Conservation (phyloP, 1,140 invertebrate species). For the Pseudomyrmex pallidus region DNA sequence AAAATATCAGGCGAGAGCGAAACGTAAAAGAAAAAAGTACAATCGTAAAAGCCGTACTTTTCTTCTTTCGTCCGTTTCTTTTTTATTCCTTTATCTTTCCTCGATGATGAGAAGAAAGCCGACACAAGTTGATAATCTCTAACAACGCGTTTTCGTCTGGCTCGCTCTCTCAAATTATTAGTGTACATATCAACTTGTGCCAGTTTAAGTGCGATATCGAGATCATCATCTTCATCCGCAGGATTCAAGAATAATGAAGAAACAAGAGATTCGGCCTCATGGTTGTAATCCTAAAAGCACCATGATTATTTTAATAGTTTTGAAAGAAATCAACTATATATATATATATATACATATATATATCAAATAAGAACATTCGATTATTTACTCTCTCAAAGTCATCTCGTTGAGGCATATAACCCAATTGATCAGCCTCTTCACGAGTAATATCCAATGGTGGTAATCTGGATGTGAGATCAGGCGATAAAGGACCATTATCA, state of each 20-base stretch:
- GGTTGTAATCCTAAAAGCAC: constrained; percentile 93
- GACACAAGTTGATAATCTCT: constrained; percentile 94
- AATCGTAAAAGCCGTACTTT: constrained; percentile 85
- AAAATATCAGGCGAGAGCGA: background rate
- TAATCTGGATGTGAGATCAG: constrained; percentile 89
- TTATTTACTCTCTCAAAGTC: constrained; percentile 94
- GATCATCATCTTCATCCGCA: constrained; percentile 92
- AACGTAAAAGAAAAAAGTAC: constrained; percentile 7
- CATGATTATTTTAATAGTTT: constrained; percentile 6
- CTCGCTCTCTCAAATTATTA: constrained; percentile 92
- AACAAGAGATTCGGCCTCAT: constrained; percentile 95
- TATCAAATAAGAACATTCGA: constrained; percentile 36
- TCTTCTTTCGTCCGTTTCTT: constrained; percentile 90
- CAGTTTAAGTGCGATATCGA: constrained; percentile 90
- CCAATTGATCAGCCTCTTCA: constrained; percentile 95
- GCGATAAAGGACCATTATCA: constrained; percentile 93
- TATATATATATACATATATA: no score
- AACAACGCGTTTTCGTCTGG: constrained; percentile 94
- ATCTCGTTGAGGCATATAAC: constrained; percentile 98
- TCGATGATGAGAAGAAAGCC: constrained; percentile 89
- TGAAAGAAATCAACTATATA: constrained; percentile 28
- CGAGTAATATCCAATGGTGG: constrained; percentile 91
- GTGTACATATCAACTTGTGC: constrained; percentile 95
- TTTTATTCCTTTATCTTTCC: constrained; percentile 86
- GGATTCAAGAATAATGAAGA: constrained; percentile 91